A percentile compares a stretch with the other conserved stretches of the same genome.
Evolutionary conservation across 2,113 vertebrate species (phyloP).

Genomic region (Chlorodrepanis virens): DNA sequence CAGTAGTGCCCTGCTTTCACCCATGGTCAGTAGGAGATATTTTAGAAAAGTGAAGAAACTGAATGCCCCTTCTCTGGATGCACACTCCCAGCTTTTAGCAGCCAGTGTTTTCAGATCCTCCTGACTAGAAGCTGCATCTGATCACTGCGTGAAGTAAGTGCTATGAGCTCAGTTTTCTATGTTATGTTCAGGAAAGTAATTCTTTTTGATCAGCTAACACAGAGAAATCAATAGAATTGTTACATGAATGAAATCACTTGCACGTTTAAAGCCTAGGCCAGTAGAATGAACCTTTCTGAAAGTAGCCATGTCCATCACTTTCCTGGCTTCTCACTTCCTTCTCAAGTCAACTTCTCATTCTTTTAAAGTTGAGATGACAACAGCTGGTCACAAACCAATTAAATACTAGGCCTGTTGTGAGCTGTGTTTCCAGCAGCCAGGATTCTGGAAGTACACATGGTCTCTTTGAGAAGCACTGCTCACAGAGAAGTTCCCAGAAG

Average conservation of each 20-base stretch:
- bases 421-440: background rate
- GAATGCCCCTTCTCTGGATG: background rate
- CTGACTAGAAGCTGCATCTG: background rate
- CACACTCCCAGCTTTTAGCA: background rate
- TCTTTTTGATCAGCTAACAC: background rate
- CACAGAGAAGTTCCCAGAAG: background rate
- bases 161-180: background rate
- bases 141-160: background rate
- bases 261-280: background rate
- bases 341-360: background rate
- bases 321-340: background rate
- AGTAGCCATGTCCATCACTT: background rate
- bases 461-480: background rate
- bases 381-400: background rate
- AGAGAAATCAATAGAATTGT: background rate
- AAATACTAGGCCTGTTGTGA: background rate
- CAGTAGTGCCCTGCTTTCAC: background rate
- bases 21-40: fast-evolving
- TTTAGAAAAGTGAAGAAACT: background rate
- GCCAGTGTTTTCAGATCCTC: background rate
- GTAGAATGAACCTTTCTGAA: background rate
- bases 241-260: background rate
- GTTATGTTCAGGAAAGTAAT: background rate
- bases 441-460: background rate
- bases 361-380: background rate